Conservation (phyloP, 2,797 vertebrate species). For the Trematocara caparti region DNA sequence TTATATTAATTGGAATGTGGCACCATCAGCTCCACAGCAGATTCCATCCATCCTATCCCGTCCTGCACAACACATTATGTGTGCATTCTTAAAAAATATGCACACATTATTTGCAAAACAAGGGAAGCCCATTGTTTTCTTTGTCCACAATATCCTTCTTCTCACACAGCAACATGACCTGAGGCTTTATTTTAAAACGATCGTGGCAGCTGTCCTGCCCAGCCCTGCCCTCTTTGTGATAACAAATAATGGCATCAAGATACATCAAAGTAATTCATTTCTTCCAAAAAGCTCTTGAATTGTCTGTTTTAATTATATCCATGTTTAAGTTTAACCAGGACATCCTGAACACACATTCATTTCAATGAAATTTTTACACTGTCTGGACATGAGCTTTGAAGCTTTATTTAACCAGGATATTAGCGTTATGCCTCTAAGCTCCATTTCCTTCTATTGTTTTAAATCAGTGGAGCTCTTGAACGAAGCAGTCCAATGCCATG, state of each 20-base stretch:
- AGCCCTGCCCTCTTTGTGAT: neutral
- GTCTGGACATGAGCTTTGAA: neutral
- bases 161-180: neutral
- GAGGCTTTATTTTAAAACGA: neutral
- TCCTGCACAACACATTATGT: neutral
- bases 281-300: neutral
- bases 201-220: neutral
- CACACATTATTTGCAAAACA: neutral
- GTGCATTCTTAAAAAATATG: neutral
- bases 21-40: neutral
- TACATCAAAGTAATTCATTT: neutral
- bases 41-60: slow-evolving; percentile 6
- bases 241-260: neutral
- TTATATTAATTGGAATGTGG: neutral
- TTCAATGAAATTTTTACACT: neutral
- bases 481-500: neutral
- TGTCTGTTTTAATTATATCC: neutral
- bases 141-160: slow-evolving; percentile 1
- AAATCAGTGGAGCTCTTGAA: neutral
- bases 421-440: neutral
- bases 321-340: neutral
- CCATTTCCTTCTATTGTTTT: neutral
- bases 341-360: neutral
- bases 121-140: neutral
- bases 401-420: neutral